These are phyloP conservation scores for Artibeus lituratus DNA, from an alignment of 2,797 vertebrate species.

Conservation along the genomic window DNA sequence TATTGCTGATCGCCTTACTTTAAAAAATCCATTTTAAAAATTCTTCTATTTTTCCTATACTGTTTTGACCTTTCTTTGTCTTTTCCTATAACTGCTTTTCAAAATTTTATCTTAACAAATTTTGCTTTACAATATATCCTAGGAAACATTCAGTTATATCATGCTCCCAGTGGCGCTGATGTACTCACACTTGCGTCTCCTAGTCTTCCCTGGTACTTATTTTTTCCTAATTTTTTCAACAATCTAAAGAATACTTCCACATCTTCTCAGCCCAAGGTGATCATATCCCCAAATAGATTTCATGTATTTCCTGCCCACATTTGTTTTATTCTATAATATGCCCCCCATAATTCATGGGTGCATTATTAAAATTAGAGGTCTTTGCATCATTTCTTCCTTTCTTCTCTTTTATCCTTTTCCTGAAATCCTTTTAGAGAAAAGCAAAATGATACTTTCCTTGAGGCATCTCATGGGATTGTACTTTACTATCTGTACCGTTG, in stretches of 20 bases:
- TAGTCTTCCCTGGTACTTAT: neutral
- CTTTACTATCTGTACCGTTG: too few species aligned
- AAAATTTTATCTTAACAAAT: neutral
- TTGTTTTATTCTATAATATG: neutral
- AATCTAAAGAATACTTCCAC: neutral
- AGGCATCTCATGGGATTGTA: neutral
- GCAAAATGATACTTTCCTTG: neutral
- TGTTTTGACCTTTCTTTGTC: neutral
- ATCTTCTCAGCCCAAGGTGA: neutral
- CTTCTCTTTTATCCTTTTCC: neutral
- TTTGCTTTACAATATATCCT: neutral
- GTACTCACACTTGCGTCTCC: neutral
- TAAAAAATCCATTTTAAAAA: neutral
- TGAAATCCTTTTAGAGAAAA: neutral
- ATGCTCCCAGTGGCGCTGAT: rapidly evolving
- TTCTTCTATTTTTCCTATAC: neutral
- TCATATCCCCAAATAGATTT: neutral
- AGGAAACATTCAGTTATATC: neutral
- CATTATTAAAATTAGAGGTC: neutral
- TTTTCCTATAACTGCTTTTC: neutral
- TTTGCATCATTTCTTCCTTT: neutral
- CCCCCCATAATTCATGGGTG: neutral
- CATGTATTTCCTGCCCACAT: neutral
- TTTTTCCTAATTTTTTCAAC: neutral
- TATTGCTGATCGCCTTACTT: neutral